These are phyloP conservation scores for Drosophila truncata DNA, from an alignment of 1,140 invertebrate species.

Conservation along the genomic window DNA sequence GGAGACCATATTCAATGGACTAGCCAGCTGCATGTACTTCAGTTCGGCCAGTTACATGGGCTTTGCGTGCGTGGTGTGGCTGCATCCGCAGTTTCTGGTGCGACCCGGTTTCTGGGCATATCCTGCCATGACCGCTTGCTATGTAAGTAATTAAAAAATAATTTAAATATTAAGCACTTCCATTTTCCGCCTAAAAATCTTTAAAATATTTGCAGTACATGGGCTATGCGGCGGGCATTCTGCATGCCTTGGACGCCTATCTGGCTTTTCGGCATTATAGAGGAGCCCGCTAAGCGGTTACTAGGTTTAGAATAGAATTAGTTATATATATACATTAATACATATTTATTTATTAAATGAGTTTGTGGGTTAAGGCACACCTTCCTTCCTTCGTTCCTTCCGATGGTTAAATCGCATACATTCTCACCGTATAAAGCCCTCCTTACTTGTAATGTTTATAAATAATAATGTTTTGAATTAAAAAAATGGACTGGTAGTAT, in stretches of 20 bases:
- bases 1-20: slow-evolving; percentile 92
- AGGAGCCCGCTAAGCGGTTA: slow-evolving; percentile 85
- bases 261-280: slow-evolving; percentile 89
- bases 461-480: slow-evolving; percentile 30
- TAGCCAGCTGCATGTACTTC: slow-evolving; percentile 91
- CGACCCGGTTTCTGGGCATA: slow-evolving; percentile 88
- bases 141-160: slow-evolving; percentile 88
- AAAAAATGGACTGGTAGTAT: slow-evolving; percentile 48
- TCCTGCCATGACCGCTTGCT: slow-evolving; percentile 93
- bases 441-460: slow-evolving; percentile 25
- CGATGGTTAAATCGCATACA: slow-evolving; percentile 3
- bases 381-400: slow-evolving; percentile 1
- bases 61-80: slow-evolving; percentile 90
- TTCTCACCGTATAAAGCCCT: slow-evolving; percentile 22
- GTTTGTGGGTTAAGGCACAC: slow-evolving; percentile 35
- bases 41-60: slow-evolving; percentile 91
- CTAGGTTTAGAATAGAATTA: neutral
- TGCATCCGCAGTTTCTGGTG: slow-evolving; percentile 88
- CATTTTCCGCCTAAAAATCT: neutral
- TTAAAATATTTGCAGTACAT: slow-evolving; percentile 87
- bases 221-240: slow-evolving; percentile 89
- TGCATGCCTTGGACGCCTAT: slow-evolving; percentile 91
- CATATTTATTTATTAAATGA: slow-evolving; percentile 25
- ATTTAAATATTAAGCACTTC: no score
- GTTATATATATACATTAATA: neutral